Percentiles rank a stretch among this genome's conserved stretches.
These are phyloP conservation scores for Graphium colonna DNA, from an alignment of 2,888 invertebrate species.

Conservation along the genomic window DNA sequence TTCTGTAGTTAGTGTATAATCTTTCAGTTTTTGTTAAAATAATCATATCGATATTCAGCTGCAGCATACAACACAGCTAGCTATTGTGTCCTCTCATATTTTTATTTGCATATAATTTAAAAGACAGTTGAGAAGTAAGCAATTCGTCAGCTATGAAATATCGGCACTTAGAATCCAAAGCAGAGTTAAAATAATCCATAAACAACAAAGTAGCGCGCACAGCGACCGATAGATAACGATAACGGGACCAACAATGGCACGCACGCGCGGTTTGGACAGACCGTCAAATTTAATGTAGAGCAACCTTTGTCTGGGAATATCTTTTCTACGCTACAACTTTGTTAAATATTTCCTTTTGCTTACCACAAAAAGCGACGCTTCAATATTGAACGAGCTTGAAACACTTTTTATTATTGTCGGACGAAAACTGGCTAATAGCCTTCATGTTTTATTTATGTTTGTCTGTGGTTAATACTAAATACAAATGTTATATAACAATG, in stretches of 20 bases:
- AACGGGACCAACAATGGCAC: conserved; percentile 18
- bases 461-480: conserved; percentile 1
- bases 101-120: too few species aligned
- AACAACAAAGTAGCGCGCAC: neutral
- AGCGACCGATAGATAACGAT: conserved; percentile 4
- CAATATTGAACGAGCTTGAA: conserved; percentile 7
- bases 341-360: conserved; percentile 10
- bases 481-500: conserved; percentile 1
- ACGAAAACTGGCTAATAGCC: too few species aligned
- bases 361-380: conserved; percentile 2
- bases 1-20: too few species aligned
- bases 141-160: too few species aligned
- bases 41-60: too few species aligned
- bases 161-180: too few species aligned
- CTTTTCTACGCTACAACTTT: conserved; percentile 9
- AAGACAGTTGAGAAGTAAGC: too few species aligned
- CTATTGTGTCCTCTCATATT: too few species aligned
- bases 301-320: conserved; percentile 16
- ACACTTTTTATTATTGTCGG: conserved; percentile 3
- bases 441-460: neutral
- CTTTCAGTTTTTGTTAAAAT: too few species aligned
- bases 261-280: conserved; percentile 7
- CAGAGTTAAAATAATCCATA: neutral
- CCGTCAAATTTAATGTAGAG: conserved; percentile 22
- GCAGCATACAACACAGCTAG: too few species aligned